Evolutionary conservation across 30 jellyfish, hydroid and myxozoan species (phyloP), one percentile per base, ranked within the genome.

Genomic region (Nemopilema nomurai): DNA sequence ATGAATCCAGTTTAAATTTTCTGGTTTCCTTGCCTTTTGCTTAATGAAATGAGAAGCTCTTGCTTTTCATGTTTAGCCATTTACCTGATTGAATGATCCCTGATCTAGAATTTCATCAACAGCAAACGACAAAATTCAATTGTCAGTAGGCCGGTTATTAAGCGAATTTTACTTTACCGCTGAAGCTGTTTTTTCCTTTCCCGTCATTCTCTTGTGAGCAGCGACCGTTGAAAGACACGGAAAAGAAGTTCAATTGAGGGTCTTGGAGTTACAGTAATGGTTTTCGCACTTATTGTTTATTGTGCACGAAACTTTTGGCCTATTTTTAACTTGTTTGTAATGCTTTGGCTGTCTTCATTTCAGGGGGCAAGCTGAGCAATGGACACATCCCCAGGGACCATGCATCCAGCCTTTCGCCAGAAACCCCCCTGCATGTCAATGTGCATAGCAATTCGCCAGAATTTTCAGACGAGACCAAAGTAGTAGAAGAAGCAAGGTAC

Each of bases 381-480:
- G 93, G 93, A 8, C 93, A 84, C 51, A 64, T 84, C 52, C 93
- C 93, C 27, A 26, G 65, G 6, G 87, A 74, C 25, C 4, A 30
- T 0, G 72, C 72, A 63, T 30, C 66, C 63, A 30, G 28, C 8
- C 28, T 71, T 28, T 71, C 81, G 28, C 81, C 81, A 8, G 81
- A 71, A 1, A 71, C 33, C 66, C 81, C 81, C 1, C 49, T 71
- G 81, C 81, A 71, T 71, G 81, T 71, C 33, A 20, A 30, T 71
- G 81, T 71, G 26, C 33, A 28, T 4, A 62, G 49, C 4, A 26
- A 28, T 8, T 21, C 32, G 31, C 33, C 32, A 17, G 81, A 71
- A 29, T 71, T 27, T 29, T 19, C 66, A 24, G 81, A 71, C 1
- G 81, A 71, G 3, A 18, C 28, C 19, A 71, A 71, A 25, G 20